Base-by-base conservation (phyloP, 2,888 invertebrate genomes). In the Leucozona laternaria region DNA sequence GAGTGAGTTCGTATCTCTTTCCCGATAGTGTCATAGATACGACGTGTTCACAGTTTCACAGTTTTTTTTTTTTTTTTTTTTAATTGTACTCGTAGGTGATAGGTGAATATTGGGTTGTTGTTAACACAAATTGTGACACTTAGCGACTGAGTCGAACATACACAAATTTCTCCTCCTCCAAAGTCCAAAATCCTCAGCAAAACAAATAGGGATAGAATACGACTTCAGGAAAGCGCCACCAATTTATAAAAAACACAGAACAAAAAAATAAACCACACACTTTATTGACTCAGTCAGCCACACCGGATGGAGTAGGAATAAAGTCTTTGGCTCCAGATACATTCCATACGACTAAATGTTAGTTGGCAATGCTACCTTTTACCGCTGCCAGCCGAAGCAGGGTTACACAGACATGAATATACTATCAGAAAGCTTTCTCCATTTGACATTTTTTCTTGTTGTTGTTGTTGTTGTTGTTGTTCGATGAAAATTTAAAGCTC, bases 221-320 rank as follows among this genome's bases (percentile, higher is more conserved):
- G 80, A 70, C 37, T 57, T 53, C 48, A 37, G 66, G 15, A 70
- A 75, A 76, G 77, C 80, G 72, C 77, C 85, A 58, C 50, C 76
- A 79, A 75, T 40, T 60, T 22, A 75, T 45, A 1, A 45, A 15
- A 37, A 64, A 40, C 20, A 22, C 37, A 58, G 8, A 40, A 28
- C 4, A 20, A 58, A 10, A 57, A 60, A 20, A 34, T 34, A 58
- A 81, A 62, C 31, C 43, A 43, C 58, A 78, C 72, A 79, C 68
- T 75, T 45, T 66, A 66, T 68, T 25, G 37, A 53, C 71, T 57
- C 60, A 48, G 58, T 57, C 60, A 48, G 58, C 48, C 76, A 60
- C 79, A 77, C 76, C 77, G 80, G 80, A 85, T 85, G 79, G 62
- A 62, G 68, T 77, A 77, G 62, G 80, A 81, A 85, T 80, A 78